A percentile compares a stretch with the other conserved stretches of the same genome.
These are phyloP conservation scores for Aspidapion aeneum DNA, from an alignment of 2,888 invertebrate genomes.

Conservation along the genomic window DNA sequence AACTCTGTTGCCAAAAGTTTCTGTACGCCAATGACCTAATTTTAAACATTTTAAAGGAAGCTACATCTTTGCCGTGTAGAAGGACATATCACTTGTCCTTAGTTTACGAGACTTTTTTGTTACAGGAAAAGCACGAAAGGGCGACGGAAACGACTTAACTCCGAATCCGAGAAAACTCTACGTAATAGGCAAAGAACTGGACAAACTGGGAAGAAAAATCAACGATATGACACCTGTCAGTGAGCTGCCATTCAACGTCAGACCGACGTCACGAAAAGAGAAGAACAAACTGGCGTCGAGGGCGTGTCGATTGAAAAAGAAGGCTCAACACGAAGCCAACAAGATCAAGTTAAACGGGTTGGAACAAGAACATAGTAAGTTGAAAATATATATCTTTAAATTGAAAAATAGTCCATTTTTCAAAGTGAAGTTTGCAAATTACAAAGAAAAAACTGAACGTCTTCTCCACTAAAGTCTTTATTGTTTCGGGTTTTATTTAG, in stretches of 20 bases:
- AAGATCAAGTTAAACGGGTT: slow-evolving; percentile 93
- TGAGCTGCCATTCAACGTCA: slow-evolving; percentile 83
- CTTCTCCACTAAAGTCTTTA: too few species aligned
- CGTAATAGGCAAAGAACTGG: slow-evolving; percentile 87
- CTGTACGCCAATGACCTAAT: too few species aligned
- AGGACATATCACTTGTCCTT: too few species aligned
- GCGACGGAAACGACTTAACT: slow-evolving; percentile 96
- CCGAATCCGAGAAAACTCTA: slow-evolving; percentile 91
- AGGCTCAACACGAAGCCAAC: slow-evolving; percentile 98
- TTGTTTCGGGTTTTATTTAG: too few species aligned
- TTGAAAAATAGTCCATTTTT: too few species aligned
- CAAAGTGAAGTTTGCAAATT: too few species aligned
- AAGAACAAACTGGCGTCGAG: slow-evolving; percentile 97
- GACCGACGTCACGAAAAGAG: slow-evolving; percentile 93
- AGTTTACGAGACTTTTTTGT: too few species aligned
- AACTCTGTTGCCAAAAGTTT: too few species aligned
- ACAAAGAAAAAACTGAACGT: too few species aligned
- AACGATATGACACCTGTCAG: slow-evolving; percentile 96
- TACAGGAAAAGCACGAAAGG: slow-evolving; percentile 69
- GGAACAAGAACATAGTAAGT: slow-evolving; percentile 92
- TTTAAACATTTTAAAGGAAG: too few species aligned
- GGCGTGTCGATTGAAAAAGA: slow-evolving; percentile 96
- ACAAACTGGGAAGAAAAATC: slow-evolving; percentile 85
- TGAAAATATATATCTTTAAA: too few species aligned
- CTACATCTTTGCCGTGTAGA: too few species aligned